Percentiles rank a stretch among this genome's conserved stretches.
phyloP scores from a whole-genome alignment of 2,888 invertebrate species.

The Drosophila trichaetosa region DNA sequence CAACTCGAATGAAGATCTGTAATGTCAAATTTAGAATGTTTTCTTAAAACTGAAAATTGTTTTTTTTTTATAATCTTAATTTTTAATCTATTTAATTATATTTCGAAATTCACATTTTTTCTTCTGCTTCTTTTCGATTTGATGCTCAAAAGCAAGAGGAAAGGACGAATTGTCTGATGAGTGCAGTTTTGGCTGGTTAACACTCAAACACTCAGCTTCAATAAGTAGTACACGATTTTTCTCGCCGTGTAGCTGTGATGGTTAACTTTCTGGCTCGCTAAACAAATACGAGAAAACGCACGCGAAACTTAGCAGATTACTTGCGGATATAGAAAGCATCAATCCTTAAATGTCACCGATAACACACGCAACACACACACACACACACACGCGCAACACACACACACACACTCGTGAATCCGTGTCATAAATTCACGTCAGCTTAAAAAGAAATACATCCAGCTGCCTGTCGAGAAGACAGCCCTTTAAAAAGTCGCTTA shows the following conservation, averaged over 20 bases:
- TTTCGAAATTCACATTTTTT: too few species aligned
- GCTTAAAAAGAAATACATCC: conserved; percentile 51
- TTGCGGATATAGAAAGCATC: conserved; percentile 73
- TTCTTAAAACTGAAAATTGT: not conserved
- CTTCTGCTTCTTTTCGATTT: too few species aligned
- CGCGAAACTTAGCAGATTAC: conserved; percentile 75
- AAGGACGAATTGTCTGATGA: not conserved
- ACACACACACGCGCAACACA: conserved; percentile 6
- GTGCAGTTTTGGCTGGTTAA: not conserved
- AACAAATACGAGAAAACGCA: conserved; percentile 54
- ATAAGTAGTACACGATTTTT: not conserved
- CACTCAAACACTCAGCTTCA: not conserved
- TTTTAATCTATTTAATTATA: too few species aligned
- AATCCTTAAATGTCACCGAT: conserved; percentile 76
- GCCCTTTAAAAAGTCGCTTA: conserved; percentile 74
- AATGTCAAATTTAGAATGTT: not conserved
- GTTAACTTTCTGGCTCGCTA: conserved; percentile 20
- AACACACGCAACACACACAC: conserved; percentile 24
- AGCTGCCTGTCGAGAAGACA: conserved; percentile 53
- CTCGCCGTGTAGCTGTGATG: not conserved
- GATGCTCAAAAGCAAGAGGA: too few species aligned
- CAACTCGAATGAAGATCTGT: not conserved
- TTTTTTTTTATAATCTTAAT: not conserved
- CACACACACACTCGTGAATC: not conserved
- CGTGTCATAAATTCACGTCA: conserved; percentile 76